Evolutionary conservation across 2,888 invertebrate species (phyloP).

Genomic region (Lithophane leautieri): DNA sequence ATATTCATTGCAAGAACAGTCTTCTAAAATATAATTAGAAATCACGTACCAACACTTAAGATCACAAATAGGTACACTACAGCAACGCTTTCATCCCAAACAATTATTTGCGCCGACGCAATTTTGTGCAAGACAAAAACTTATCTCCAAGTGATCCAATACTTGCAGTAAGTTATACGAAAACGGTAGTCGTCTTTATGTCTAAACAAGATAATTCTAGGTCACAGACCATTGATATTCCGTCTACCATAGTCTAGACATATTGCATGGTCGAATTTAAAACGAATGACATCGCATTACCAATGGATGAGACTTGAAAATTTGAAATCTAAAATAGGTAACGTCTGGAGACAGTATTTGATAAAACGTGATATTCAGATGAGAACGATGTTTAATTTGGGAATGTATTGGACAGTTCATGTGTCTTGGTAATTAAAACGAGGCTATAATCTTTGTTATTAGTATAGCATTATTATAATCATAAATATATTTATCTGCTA

Average conservation of each 20-base stretch:
- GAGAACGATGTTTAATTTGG: constrained; percentile 37
- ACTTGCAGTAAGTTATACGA: constrained; percentile 58
- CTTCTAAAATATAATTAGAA: constrained; percentile 22
- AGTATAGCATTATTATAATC: background rate
- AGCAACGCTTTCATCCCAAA: constrained; percentile 13
- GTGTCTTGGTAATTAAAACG: constrained; percentile 2
- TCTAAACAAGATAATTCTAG: constrained; percentile 84
- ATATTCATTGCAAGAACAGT: constrained; percentile 5
- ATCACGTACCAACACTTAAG: constrained; percentile 1
- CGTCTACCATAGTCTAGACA: constrained; percentile 86
- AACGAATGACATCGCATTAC: constrained; percentile 86
- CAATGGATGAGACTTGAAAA: constrained; percentile 87
- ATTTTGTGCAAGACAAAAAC: constrained; percentile 35
- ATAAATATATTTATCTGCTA: constrained; percentile 13
- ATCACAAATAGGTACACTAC: constrained; percentile 6
- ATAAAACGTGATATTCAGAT: constrained; percentile 69
- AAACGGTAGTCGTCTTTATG: constrained; percentile 69
- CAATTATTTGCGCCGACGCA: constrained; percentile 21
- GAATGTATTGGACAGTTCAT: constrained; percentile 44
- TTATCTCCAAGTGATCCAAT: constrained; percentile 43
- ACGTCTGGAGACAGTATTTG: constrained; percentile 81
- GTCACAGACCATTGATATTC: constrained; percentile 89
- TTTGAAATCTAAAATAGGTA: constrained; percentile 87
- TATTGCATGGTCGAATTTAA: constrained; percentile 90
- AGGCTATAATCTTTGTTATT: background rate